Percentiles rank a stretch among this genome's conserved stretches.
Conservation (phyloP, 37 sponge, comb jelly and placozoan genomes). For the Petrosia ficiformis region DNA sequence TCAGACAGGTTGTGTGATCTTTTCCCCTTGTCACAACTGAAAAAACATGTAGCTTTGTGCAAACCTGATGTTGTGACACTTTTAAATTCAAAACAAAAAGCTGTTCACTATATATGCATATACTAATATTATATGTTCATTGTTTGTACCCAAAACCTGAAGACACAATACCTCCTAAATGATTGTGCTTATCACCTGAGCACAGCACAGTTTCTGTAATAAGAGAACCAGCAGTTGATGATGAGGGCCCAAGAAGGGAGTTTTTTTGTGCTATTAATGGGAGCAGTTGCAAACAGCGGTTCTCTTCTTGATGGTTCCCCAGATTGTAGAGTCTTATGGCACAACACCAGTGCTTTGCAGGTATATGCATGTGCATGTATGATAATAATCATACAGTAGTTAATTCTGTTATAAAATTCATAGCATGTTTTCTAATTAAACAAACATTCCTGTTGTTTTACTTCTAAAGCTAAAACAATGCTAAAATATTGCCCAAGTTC, state of each 20-base stretch:
- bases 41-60: neutral
- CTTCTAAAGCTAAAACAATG: too few relatives aligned
- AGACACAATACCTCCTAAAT: too few relatives aligned
- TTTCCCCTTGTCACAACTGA: neutral
- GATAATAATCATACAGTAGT: neutral
- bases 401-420: neutral
- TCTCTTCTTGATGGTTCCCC: neutral
- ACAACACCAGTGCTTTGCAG: constrained; percentile 14
- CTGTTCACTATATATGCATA: too few relatives aligned
- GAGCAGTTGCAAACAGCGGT: neutral
- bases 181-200: too few relatives aligned
- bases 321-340: neutral
- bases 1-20: neutral
- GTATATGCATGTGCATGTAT: neutral
- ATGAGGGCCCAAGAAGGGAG: constrained; percentile 1
- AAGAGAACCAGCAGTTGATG: constrained; percentile 1
- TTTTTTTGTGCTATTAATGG: constrained; percentile 15
- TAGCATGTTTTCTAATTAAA: too few relatives aligned
- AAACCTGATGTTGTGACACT: too few relatives aligned
- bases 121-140: too few relatives aligned
- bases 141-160: too few relatives aligned
- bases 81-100: too few relatives aligned
- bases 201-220: neutral
- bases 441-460: too few relatives aligned
- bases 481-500: too few relatives aligned